Conservation (phyloP, 1,140 invertebrate species). For the Drosophila ironensis region DNA sequence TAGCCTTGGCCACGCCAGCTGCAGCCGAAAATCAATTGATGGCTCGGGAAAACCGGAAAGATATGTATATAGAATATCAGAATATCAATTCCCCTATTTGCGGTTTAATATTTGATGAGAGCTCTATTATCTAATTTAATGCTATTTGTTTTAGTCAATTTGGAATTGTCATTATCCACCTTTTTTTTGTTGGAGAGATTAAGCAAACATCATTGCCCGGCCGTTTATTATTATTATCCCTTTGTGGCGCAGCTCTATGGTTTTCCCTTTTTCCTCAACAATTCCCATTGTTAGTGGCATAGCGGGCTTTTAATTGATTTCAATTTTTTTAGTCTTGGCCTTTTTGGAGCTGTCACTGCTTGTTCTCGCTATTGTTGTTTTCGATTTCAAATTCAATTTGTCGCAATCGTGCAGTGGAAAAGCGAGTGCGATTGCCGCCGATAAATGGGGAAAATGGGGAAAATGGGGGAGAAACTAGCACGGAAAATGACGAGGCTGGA, state of each 20-base stretch:
- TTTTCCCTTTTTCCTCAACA: not conserved
- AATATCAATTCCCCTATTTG: not conserved
- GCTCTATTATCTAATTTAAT: not conserved
- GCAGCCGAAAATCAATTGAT: conserved; percentile 8
- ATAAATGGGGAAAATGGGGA: not conserved
- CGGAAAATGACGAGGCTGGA: conserved; percentile 28
- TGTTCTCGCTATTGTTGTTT: conserved; percentile 6
- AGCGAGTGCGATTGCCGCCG: conserved; percentile 6
- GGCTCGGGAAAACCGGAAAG: not conserved
- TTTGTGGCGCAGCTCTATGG: too few species aligned
- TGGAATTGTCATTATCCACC: too few species aligned
- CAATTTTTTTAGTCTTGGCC: conserved; percentile 1
- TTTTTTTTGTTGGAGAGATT: not conserved
- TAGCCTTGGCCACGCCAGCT: conserved; percentile 4
- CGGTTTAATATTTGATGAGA: not conserved
- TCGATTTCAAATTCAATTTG: conserved; percentile 68
- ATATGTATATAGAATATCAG: too few species aligned
- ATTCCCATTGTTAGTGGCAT: conserved; percentile 7
- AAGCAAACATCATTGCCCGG: not conserved
- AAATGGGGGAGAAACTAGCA: not conserved
- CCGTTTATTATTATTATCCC: not conserved
- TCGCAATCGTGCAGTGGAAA: conserved; percentile 33
- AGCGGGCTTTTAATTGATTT: conserved; percentile 25
- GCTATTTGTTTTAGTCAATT: not conserved
- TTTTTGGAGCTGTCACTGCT: not conserved